These are phyloP conservation scores for Cyanoliseus patagonus DNA, from an alignment of 2,113 vertebrate species.

Conservation along the genomic window DNA sequence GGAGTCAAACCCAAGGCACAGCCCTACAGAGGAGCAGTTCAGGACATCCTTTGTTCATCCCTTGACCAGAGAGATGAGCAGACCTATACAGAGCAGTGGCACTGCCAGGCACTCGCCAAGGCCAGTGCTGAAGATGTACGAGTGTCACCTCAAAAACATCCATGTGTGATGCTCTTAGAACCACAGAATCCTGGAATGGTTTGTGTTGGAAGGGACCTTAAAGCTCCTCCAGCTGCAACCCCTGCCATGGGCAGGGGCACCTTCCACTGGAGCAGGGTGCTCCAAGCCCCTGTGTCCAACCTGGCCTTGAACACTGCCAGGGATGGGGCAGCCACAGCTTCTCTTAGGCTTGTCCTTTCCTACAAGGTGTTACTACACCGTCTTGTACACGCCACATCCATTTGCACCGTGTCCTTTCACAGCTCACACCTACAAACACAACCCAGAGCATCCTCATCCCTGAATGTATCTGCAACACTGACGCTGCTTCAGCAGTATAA, in stretches of 20 bases:
- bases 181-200: not conserved
- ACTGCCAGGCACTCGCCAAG: not conserved
- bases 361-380: not conserved
- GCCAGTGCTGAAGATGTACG: not conserved
- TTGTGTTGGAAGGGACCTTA: not conserved
- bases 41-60: not conserved
- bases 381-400: not conserved
- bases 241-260: not conserved
- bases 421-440: not conserved
- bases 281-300: not conserved
- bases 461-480: not conserved
- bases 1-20: not conserved
- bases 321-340: no score
- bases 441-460: not conserved
- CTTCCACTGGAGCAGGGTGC: not conserved
- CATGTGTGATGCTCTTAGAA: accelerated
- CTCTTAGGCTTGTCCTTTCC: not conserved
- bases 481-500: not conserved
- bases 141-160: not conserved
- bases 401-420: not conserved
- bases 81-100: not conserved
- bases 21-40: not conserved
- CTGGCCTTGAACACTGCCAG: not conserved
- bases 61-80: accelerated
- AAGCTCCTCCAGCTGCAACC: not conserved